Evolutionary conservation across 2,797 vertebrate species (phyloP).

Genomic region (Coccyzus lansbergi): DNA sequence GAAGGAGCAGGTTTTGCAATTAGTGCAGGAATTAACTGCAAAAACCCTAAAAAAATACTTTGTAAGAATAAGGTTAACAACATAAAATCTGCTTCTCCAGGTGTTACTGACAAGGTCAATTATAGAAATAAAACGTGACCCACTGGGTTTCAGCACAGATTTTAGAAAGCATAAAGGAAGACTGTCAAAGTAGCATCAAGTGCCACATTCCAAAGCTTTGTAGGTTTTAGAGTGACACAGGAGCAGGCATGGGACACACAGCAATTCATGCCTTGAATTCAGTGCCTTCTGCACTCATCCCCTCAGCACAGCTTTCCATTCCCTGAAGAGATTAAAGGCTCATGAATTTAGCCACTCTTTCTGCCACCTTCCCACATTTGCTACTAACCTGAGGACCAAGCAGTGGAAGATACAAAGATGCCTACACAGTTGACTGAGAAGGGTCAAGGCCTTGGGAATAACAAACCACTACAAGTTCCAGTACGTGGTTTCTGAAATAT

Average conservation of each 20-base stretch:
- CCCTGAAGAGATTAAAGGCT: neutral
- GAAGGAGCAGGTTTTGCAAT: neutral
- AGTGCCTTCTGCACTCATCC: neutral
- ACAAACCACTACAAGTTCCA: neutral
- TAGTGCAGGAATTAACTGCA: rapidly evolving
- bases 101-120: neutral
- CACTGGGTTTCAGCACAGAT: neutral
- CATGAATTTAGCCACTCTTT: neutral
- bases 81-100: neutral
- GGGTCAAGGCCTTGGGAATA: neutral
- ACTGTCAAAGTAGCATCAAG: neutral
- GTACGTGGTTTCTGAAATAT: neutral
- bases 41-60: neutral
- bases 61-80: no score
- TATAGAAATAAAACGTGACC: neutral
- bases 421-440: neutral
- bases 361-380: neutral
- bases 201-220: neutral
- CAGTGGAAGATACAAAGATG: neutral
- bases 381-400: neutral
- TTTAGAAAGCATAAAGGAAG: neutral
- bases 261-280: neutral
- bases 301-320: neutral
- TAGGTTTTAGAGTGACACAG: neutral
- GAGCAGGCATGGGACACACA: neutral